Evolutionary conservation across 1,140 invertebrate species (phyloP), one percentile per base, ranked within the genome.

Genomic region (Heliconius melpomene): DNA sequence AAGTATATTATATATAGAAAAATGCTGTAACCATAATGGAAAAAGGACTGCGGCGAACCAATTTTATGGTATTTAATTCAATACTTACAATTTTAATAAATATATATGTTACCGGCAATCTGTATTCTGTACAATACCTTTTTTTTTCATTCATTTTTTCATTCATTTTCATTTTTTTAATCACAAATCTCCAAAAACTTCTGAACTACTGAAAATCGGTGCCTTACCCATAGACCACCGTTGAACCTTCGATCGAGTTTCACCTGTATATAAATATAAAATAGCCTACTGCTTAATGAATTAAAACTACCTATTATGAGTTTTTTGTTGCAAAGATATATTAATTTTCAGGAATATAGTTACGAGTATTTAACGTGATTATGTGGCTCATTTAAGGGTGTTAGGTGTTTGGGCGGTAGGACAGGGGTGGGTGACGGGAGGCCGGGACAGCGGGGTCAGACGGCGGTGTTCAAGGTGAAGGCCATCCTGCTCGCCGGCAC

Each of bases 391-490:
- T 91, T 91, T 91, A 86, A 85, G 85, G 83, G 85, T 89, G 79
- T 82, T 78, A 80, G 83, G 84, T 84, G 79, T 82, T 82, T 80
- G 83, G 85, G 71, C 79, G 82, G 75, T 78, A 66, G 81, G 74
- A n/a, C 26, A n/a, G 83, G 80, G 83, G 66, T 72, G 78, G 81
- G 78, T 82, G 80, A 20, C 9, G 36, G 82, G 82, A 75, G 82
- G 72, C 60, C 46, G 85, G 75, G 87, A 77, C 77, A 80, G 79
- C 74, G 84, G 86, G 90, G 90, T 90, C 90, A 92, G 90, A 91
- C 90, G 90, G 87, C 84, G 88, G 85, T 87, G 87, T 92, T 90
- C 91, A 93, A 93, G 91, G 91, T 92, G 87, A 93, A 93, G 91
- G 91, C 88, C 91, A 82, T 74, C 83, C 82, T 81, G 79, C 77